Conservation (phyloP, 2,888 invertebrate genomes). For the Icerya purchasi region DNA sequence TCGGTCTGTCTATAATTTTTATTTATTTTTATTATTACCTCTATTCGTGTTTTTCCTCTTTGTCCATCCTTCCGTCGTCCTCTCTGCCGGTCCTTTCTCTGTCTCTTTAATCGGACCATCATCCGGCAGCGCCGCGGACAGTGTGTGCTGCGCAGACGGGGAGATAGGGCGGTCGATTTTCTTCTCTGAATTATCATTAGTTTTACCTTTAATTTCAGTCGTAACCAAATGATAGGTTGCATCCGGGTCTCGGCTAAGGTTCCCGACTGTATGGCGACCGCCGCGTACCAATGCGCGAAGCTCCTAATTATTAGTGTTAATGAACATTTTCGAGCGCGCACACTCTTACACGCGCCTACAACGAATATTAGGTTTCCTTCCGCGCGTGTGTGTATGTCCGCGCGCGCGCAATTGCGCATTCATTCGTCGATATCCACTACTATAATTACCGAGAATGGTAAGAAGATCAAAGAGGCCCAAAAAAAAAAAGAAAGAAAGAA, state of each 20-base stretch:
- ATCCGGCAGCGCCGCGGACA: too few species aligned
- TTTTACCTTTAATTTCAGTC: constrained; percentile 12
- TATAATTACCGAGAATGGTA: neutral
- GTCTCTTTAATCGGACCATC: too few species aligned
- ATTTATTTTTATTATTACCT: too few species aligned
- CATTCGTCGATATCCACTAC: neutral
- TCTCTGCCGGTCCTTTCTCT: too few species aligned
- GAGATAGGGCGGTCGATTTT: too few species aligned
- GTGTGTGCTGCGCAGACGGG: too few species aligned
- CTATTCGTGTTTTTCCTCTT: too few species aligned
- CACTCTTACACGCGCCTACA: too few species aligned
- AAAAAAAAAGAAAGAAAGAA: neutral
- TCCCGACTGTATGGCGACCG: constrained; percentile 4
- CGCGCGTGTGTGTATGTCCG: neutral
- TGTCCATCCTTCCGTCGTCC: too few species aligned
- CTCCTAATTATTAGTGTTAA: constrained; percentile 12
- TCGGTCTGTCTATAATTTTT: too few species aligned
- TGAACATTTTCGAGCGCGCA: constrained; percentile 13
- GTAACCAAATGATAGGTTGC: constrained; percentile 12
- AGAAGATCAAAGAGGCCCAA: neutral
- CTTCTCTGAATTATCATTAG: constrained; percentile 9
- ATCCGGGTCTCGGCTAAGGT: constrained; percentile 5
- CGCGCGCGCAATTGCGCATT: neutral
- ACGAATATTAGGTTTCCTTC: too few species aligned
- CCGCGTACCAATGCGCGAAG: neutral